Evolutionary conservation across 2,113 vertebrate genomes (phyloP).

Genomic region (Boleophthalmus pectinirostris): DNA sequence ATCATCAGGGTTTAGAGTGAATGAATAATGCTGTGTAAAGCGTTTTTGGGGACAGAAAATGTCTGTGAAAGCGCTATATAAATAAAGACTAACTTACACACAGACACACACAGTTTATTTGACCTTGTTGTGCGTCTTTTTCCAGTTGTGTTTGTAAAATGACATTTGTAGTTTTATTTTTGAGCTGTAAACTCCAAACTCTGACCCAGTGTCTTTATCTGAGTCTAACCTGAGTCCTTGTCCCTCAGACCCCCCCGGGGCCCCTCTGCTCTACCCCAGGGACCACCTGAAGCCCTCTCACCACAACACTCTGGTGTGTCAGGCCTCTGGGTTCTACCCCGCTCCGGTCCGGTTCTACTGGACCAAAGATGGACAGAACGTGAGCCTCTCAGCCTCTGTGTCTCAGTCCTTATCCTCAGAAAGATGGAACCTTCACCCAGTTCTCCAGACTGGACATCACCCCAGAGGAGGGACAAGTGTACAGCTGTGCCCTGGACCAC

Average conservation of each 20-base stretch:
- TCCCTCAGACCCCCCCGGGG: neutral
- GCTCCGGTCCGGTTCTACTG: neutral
- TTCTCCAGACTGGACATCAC: neutral
- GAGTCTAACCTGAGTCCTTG: too few species aligned
- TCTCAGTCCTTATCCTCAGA: conserved; percentile 5
- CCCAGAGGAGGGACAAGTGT: neutral
- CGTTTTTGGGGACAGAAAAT: too few species aligned
- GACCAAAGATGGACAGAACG: neutral
- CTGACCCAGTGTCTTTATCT: too few species aligned
- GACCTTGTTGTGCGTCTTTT: too few species aligned
- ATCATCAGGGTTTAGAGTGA: too few species aligned
- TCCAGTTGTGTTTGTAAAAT: too few species aligned
- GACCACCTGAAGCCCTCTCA: neutral
- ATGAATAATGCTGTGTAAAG: too few species aligned
- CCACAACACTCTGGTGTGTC: neutral
- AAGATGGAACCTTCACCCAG: neutral
- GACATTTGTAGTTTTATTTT: too few species aligned
- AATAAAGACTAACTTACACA: too few species aligned
- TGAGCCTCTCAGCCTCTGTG: neutral
- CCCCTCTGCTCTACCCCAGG: neutral
- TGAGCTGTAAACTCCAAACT: too few species aligned
- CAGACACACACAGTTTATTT: too few species aligned
- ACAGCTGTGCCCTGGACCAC: neutral
- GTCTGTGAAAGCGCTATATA: too few species aligned
- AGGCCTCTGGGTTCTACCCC: neutral